Evolutionary conservation across 1,140 invertebrate species (phyloP).

Genomic region (Brachionus rubens): DNA sequence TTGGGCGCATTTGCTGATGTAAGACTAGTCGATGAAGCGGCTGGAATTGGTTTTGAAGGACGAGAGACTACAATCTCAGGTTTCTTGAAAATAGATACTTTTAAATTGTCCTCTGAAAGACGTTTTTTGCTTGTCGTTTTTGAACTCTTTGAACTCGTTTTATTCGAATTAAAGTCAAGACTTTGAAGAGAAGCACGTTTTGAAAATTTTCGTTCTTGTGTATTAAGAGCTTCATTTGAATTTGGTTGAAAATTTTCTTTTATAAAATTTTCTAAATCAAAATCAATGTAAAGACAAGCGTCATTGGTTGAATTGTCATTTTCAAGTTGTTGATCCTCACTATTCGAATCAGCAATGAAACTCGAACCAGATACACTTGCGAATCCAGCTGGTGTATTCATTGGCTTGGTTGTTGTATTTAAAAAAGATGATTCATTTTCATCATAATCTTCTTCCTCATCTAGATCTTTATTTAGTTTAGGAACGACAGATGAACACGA

Average conservation of each 20-base stretch:
- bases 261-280: constrained; percentile 35
- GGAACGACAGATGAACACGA: constrained; percentile 1
- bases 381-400: constrained; percentile 15
- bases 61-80: not conserved
- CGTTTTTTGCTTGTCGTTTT: not conserved
- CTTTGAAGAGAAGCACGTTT: constrained; percentile 11
- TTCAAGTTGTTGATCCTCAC: too few relatives aligned
- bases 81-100: constrained; percentile 1
- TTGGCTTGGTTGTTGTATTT: constrained; percentile 5
- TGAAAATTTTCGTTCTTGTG: not conserved
- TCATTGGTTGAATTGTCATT: not conserved
- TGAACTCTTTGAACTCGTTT: not conserved
- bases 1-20: not conserved
- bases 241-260: constrained; percentile 33
- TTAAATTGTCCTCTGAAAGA: constrained; percentile 21
- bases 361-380: not conserved
- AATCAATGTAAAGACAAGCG: constrained; percentile 5
- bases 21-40: not conserved
- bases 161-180: not conserved
- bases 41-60: too few relatives aligned
- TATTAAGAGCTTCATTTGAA: not conserved
- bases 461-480: not conserved
- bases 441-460: not conserved
- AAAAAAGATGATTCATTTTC: not conserved
- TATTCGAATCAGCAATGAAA: not conserved